Conservation (phyloP, 2,797 vertebrate species). For the Furcifer pardalis region DNA sequence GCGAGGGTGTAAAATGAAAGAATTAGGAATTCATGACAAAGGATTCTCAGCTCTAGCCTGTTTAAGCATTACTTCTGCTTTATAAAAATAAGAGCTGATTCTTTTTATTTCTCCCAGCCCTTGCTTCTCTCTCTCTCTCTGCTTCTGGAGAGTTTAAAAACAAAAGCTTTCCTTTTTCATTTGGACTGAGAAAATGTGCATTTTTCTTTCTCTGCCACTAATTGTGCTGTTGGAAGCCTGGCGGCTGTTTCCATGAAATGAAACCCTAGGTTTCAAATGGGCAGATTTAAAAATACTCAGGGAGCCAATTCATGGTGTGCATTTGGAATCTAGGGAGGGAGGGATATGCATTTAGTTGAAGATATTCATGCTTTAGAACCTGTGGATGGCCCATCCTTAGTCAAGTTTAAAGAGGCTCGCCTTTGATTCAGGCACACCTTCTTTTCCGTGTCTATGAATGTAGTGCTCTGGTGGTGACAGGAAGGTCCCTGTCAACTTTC, state of each 20-base stretch:
- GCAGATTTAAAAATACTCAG: background rate
- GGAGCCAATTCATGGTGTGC: background rate
- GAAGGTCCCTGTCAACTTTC: background rate
- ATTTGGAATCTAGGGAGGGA: background rate
- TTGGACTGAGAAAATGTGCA: background rate
- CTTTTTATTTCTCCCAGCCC: background rate
- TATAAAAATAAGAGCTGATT: slow-evolving; percentile 1
- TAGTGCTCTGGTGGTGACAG: no score
- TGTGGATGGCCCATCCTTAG: background rate
- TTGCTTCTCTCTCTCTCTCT: background rate
- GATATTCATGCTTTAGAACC: background rate
- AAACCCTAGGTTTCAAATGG: fast-evolving
- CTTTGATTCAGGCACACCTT: background rate
- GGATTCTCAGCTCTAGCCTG: slow-evolving; percentile 52
- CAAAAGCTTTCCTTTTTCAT: background rate
- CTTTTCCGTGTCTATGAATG: background rate
- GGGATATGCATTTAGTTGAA: background rate
- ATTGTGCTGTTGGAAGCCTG: slow-evolving; percentile 19
- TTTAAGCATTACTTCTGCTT: slow-evolving; percentile 40
- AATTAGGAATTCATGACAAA: slow-evolving; percentile 75
- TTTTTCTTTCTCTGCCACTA: background rate
- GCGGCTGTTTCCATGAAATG: slow-evolving; percentile 9
- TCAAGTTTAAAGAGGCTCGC: background rate
- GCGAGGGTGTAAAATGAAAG: slow-evolving; percentile 75
- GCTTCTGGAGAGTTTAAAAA: slow-evolving; percentile 9